phyloP scores from a whole-genome alignment of 1,140 invertebrate species.

The Microvelia longipes region DNA sequence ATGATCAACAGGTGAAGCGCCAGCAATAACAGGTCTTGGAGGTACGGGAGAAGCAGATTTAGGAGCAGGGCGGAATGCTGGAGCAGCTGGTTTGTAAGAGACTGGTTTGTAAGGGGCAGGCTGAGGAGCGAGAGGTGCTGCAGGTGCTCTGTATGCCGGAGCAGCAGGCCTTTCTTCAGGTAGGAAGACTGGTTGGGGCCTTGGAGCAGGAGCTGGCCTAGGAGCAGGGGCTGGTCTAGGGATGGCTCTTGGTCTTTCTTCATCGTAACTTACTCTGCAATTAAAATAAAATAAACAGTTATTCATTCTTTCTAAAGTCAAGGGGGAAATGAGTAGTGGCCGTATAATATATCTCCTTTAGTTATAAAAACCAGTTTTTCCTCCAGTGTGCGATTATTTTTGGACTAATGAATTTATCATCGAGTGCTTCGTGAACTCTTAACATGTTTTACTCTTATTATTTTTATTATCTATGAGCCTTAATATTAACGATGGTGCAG shows the following conservation, averaged over 20 bases:
- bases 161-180: background rate
- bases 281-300: no score
- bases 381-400: no score
- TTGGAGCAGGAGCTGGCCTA: slow-evolving; percentile 3
- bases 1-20: slow-evolving; percentile 9
- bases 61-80: slow-evolving; percentile 1
- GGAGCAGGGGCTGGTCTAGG: slow-evolving; percentile 19
- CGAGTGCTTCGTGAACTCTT: no score
- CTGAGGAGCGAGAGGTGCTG: background rate
- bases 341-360: no score
- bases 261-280: slow-evolving; percentile 24
- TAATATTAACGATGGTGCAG: no score
- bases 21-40: slow-evolving; percentile 3
- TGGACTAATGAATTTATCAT: no score
- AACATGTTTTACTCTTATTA: no score
- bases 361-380: no score
- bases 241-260: slow-evolving; percentile 21
- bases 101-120: slow-evolving; percentile 11
- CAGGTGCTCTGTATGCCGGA: slow-evolving; percentile 5
- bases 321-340: no score
- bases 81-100: slow-evolving; percentile 11
- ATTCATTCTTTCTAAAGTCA: no score
- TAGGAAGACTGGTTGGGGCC: background rate
- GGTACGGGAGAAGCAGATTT: background rate
- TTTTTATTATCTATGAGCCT: no score